phyloP scores from a whole-genome alignment of 2,113 vertebrate genomes.

The Clinocottus analis region DNA sequence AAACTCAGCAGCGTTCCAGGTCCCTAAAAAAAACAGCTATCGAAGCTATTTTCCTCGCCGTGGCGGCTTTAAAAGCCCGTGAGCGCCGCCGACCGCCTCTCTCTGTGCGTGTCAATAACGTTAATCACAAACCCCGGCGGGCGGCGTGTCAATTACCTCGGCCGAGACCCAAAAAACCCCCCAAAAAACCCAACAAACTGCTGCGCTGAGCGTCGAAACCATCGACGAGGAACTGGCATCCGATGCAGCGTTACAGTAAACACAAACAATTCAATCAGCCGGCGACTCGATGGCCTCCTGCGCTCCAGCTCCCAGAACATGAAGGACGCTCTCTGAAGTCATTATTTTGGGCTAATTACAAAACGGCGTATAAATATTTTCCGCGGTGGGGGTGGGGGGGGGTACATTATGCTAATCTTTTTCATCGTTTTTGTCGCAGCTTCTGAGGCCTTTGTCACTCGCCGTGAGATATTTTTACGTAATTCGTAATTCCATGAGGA shows the following conservation, averaged over 20 bases:
- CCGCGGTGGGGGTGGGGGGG: neutral
- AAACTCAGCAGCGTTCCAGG: accelerated
- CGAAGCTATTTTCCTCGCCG: constrained; percentile 39
- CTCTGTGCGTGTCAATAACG: constrained; percentile 62
- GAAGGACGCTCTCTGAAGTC: neutral
- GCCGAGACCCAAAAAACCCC: neutral
- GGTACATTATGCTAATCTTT: neutral
- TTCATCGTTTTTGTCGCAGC: neutral
- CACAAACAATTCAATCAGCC: constrained; percentile 48
- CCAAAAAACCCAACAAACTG: too few species aligned
- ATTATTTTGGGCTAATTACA: neutral
- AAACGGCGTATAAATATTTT: neutral
- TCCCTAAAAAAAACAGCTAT: constrained; percentile 19
- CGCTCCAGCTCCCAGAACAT: neutral
- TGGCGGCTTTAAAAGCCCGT: constrained; percentile 38
- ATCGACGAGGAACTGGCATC: too few species aligned
- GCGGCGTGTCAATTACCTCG: constrained; percentile 62
- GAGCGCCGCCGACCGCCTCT: constrained; percentile 48
- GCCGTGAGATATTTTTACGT: constrained; percentile 6
- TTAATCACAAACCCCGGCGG: constrained; percentile 68
- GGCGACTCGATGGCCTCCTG: constrained; percentile 6
- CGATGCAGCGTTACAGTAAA: constrained; percentile 32
- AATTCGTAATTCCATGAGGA: constrained; percentile 16
- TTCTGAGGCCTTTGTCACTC: neutral
- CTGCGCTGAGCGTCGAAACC: too few species aligned